Base-by-base conservation (phyloP, 2,113 vertebrate species). In the Caranx melampygus region DNA sequence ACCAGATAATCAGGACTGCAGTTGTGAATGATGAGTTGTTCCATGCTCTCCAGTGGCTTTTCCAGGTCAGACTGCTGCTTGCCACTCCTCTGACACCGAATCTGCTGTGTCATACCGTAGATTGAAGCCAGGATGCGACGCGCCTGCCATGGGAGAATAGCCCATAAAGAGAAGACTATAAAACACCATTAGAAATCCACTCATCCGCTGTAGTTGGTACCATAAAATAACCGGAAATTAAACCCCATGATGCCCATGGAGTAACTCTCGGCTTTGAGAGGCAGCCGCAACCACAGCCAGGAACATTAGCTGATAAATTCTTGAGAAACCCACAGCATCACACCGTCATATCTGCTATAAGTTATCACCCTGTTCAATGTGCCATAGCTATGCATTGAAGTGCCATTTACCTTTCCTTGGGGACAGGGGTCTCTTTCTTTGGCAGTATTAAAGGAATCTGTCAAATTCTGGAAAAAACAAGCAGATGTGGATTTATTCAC, bases 341-440 rank as follows among this genome's bases (percentile, higher is more conserved):
- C 15, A 18, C 0, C 61, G 40, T 63, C 47, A 58, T 21, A 26
- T 35, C 51, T 45, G 12, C 33, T 20, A 33, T 47, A 6, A 34
- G 2, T 31, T 63, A 57, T 26, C 49, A 78, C 88, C 54, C 80
- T 92, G 75, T 92, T 87, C 84, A 85, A 90, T 81, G 84, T 91
- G 83, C 84, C 78, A 90, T 90, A 75, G 45, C 51, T 21, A 34
- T 5, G 45, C 10, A n/a, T 4, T 58, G 31, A 16, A 3, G 3
- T 61, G 37, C 4, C 12, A 73, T 37, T 79, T 92, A 95, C 94
- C 93, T 94, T 95, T 84, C 45, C 85, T 59, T 89, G 90, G 20
- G 92, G 92, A 86, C 95, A 95, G 42, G 60, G 81, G 69, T 94
- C 88, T 84, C 81, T 93, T 69, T 80, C 88, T 79, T 83, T 93